A percentile compares a stretch with the other conserved stretches of the same genome.
These are phyloP conservation scores for Helarctos malayanus DNA, from an alignment of 2,797 vertebrate species.

Conservation along the genomic window DNA sequence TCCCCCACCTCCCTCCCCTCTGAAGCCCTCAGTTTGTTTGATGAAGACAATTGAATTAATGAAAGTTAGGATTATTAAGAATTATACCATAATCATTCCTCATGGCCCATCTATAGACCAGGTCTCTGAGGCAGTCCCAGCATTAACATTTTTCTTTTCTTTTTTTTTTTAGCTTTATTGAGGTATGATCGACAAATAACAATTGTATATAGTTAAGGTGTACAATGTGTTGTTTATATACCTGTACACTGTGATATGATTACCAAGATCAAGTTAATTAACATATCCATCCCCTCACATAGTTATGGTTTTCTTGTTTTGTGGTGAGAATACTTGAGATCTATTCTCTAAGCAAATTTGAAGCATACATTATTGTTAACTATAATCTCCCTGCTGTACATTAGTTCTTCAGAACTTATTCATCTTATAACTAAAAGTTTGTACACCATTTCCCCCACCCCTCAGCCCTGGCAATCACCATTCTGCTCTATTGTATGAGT, in stretches of 20 bases:
- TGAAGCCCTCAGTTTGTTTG: no score
- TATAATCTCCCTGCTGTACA: background rate
- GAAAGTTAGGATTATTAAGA: background rate
- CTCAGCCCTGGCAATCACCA: background rate
- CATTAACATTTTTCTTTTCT: background rate
- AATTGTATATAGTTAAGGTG: background rate
- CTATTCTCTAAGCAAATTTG: background rate
- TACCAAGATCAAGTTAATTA: background rate
- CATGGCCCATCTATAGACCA: background rate
- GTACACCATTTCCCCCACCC: background rate
- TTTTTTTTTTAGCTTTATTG: constrained; percentile 87
- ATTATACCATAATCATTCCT: background rate
- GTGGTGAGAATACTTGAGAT: background rate
- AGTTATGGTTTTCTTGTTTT: background rate
- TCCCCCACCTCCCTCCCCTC: no score
- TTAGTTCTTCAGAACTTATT: background rate
- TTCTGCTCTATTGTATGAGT: background rate
- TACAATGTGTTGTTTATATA: background rate
- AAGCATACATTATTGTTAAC: background rate
- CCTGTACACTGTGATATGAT: background rate
- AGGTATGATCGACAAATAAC: background rate
- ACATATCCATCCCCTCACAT: background rate
- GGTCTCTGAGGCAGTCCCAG: background rate
- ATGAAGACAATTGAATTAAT: background rate
- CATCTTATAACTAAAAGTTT: background rate